Evolutionary conservation across 2,113 vertebrate species (phyloP).

Genomic region (Oncorhynchus clarkii): DNA sequence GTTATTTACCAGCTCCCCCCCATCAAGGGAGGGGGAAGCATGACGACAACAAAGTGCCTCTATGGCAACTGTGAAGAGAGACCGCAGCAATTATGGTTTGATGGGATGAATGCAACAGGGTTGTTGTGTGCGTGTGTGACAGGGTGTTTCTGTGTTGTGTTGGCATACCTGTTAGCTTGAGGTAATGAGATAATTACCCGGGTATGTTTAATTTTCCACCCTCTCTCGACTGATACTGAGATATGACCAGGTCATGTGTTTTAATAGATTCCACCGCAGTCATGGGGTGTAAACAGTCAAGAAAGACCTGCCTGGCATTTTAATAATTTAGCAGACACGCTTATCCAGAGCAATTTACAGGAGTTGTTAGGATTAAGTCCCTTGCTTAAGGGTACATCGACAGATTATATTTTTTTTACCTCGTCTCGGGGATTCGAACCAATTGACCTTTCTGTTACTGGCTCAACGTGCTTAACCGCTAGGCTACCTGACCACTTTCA

Average conservation of each 20-base stretch:
- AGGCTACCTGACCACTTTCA: background rate
- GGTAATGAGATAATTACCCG: background rate
- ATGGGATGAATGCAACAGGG: background rate
- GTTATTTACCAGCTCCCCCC: no score
- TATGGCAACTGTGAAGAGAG: background rate
- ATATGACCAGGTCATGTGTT: background rate
- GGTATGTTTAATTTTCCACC: background rate
- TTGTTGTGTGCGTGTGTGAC: background rate
- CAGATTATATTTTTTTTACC: no score
- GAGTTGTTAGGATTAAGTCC: no score
- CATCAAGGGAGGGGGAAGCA: no score
- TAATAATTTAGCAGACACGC: no score
- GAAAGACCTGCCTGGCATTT: no score
- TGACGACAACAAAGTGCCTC: background rate
- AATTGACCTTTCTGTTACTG: no score
- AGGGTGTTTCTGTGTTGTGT: background rate
- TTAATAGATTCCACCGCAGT: background rate
- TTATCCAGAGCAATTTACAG: no score
- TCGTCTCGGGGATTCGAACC: no score
- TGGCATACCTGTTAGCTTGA: background rate
- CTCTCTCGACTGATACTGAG: background rate
- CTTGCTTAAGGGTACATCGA: no score
- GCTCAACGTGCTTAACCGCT: no score
- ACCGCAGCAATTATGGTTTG: conserved; percentile 5
- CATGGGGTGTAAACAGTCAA: background rate